Evolutionary conservation across 2,797 vertebrate species (phyloP).

Genomic region (Rhabdophis nuchalis): DNA sequence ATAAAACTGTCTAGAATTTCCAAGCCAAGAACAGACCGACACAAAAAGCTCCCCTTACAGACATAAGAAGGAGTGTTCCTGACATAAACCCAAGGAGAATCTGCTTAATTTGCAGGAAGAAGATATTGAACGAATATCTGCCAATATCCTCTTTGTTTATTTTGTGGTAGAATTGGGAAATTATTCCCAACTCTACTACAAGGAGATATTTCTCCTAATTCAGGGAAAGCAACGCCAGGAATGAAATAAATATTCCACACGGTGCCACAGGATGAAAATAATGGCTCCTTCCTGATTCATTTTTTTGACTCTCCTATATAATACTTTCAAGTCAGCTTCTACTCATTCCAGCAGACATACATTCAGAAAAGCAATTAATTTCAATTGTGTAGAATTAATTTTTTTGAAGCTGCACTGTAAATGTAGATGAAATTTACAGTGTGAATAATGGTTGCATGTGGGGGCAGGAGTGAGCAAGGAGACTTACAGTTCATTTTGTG

Average conservation of each 20-base stretch:
- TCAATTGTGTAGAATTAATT: background rate
- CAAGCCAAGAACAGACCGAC: background rate
- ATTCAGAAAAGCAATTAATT: background rate
- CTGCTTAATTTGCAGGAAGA: background rate
- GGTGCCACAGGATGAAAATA: conserved; percentile 10
- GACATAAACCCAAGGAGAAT: background rate
- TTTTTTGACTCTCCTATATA: background rate
- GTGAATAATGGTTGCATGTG: background rate
- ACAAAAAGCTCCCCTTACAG: background rate
- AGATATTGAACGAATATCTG: background rate
- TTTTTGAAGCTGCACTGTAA: background rate
- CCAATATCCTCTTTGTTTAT: conserved; percentile 12
- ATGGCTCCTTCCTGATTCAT: conserved; percentile 10
- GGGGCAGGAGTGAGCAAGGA: background rate
- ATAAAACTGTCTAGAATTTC: background rate
- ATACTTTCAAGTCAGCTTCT: background rate
- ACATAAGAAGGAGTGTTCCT: background rate
- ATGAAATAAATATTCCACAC: background rate
- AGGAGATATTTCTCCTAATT: conserved; percentile 28
- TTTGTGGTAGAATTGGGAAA: background rate
- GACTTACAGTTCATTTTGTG: background rate
- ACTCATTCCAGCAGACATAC: background rate
- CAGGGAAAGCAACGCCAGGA: background rate
- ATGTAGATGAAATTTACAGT: background rate
- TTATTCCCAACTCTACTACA: conserved; percentile 19